Conservation (phyloP, 2,797 vertebrate species). For the Huso huso region DNA sequence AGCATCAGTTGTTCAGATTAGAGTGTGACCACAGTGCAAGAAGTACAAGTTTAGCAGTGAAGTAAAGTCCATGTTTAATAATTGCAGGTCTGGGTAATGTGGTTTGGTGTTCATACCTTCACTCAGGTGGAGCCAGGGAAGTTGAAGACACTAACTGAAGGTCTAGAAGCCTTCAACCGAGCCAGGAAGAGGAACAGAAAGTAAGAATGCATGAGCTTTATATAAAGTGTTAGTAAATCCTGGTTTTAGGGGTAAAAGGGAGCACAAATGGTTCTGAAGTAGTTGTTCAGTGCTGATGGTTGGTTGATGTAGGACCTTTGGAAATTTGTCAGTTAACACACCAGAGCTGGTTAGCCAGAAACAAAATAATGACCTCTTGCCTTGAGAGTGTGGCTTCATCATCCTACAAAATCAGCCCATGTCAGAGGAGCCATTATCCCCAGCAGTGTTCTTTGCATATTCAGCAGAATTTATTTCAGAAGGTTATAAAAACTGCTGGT, state of each 20-base stretch:
- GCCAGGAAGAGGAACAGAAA: slow-evolving; percentile 85
- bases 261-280: too few relatives aligned
- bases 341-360: too few relatives aligned
- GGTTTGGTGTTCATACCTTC: slow-evolving; percentile 48
- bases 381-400: background rate
- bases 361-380: too few relatives aligned
- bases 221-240: slow-evolving; percentile 3
- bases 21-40: too few relatives aligned
- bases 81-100: slow-evolving; percentile 45
- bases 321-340: too few relatives aligned
- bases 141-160: slow-evolving; percentile 92
- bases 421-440: background rate
- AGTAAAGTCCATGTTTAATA: slow-evolving; percentile 21
- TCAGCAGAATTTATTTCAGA: background rate
- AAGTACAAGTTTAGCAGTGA: slow-evolving; percentile 15
- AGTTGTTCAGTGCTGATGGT: too few relatives aligned
- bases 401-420: background rate
- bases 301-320: too few relatives aligned
- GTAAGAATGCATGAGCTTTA: slow-evolving; percentile 57
- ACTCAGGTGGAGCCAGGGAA: slow-evolving; percentile 89
- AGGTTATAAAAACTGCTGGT: background rate
- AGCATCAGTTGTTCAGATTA: too few relatives aligned
- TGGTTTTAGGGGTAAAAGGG: too few relatives aligned
- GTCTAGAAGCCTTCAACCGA: slow-evolving; percentile 86
- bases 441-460: background rate